Base-by-base conservation (phyloP, 30 jellyfish, hydroid and myxozoan genomes). In the Hydra vulgaris region DNA sequence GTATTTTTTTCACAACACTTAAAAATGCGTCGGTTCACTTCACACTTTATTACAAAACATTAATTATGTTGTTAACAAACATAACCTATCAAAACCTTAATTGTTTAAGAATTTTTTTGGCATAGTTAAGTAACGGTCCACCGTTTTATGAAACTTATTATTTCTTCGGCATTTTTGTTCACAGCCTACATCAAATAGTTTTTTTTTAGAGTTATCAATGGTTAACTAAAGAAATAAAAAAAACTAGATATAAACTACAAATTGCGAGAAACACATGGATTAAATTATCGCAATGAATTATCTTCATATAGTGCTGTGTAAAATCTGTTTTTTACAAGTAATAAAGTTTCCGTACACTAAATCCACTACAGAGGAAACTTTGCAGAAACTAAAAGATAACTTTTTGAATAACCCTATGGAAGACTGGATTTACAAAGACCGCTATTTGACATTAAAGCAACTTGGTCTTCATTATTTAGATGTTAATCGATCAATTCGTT, bases 381-480 rank as follows among this genome's bases (percentile, higher is more conserved):
- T 89, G 20, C 76, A 83, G 19, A 89, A 89, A 72, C 73, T 89
- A 21, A 83, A 91, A 20, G 86, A 83, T 22, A 66, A 78, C 1
- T 82, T 89, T 24, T 91, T 83, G 54, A 89, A 81, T 22, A 87
- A 91, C 74, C 96, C 97, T 1, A 18, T 91, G 74, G 74, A 86
- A 0, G 91, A 86, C 21, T 91, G 97, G 97, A 56, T 91, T 86
- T 73, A 86, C 92, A 84, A 91, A 54, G 85, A 83, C 54, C 23
- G 17, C 69, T 91, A 86, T 79, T 54, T 72, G 18, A 80, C 97
- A 0, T 55, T 91, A 66, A 89, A 77, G 23, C 92, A 85, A 26
- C 88, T 89, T 79, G 95, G 95, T 21, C 71, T 89, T 26, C 85
- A 92, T 0, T 82, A 85, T 68, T 70, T 68, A 54, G 94, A 76